Evolutionary conservation across 92 coral and sea anemone genomes (phyloP).

Genomic region (Pocillopora meandrina): DNA sequence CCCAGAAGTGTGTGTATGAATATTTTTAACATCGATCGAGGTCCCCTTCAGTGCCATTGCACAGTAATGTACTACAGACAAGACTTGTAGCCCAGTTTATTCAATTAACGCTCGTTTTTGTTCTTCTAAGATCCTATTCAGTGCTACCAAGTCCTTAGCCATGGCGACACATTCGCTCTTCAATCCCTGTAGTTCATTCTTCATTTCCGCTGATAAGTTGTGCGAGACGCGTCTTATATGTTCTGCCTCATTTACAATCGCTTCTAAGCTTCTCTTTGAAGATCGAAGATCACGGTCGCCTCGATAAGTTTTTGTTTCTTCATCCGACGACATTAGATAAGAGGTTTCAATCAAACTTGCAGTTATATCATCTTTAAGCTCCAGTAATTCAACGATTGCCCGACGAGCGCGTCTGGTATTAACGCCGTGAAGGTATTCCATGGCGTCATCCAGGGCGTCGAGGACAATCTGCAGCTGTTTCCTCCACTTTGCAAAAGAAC

Average conservation of each 20-base stretch:
- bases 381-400: conserved; percentile 52
- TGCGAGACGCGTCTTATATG: conserved; percentile 53
- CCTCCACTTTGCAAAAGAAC: conserved; percentile 61
- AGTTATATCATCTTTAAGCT: conserved; percentile 63
- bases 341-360: conserved; percentile 61
- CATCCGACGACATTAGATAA: conserved; percentile 32
- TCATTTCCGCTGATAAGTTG: conserved; percentile 69
- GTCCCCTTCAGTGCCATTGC: too few species aligned
- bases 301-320: conserved; percentile 47
- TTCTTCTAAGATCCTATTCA: conserved; percentile 69
- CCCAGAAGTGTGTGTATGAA: too few species aligned
- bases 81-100: not conserved
- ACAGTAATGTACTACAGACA: not conserved
- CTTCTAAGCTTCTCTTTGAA: conserved; percentile 23
- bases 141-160: conserved; percentile 79
- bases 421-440: conserved; percentile 1
- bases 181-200: conserved; percentile 65
- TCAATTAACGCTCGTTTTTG: conserved; percentile 67
- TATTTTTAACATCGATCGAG: too few species aligned
- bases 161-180: conserved; percentile 67
- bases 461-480: conserved; percentile 64
- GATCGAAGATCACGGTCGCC: conserved; percentile 10
- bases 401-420: conserved; percentile 20
- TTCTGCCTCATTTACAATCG: conserved; percentile 70
- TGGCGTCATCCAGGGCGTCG: conserved; percentile 36